Conservation (phyloP, 2,888 invertebrate genomes). For the Cheilosia urbana region DNA sequence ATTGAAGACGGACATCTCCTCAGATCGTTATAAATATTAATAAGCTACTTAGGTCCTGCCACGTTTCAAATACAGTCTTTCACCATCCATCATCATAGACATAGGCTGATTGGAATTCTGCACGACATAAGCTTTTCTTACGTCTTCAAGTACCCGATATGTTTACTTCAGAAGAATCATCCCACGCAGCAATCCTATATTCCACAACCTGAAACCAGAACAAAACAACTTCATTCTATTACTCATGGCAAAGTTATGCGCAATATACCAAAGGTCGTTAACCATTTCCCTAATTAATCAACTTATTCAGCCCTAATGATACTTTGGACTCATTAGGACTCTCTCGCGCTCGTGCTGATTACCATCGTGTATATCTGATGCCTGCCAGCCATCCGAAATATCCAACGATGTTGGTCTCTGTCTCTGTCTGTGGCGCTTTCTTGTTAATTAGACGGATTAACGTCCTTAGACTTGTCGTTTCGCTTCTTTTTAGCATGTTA, state of each 20-base stretch:
- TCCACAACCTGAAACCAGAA: too few species aligned
- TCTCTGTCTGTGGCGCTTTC: constrained; percentile 46
- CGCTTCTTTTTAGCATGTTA: constrained; percentile 13
- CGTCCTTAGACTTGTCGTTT: constrained; percentile 57
- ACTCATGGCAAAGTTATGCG: constrained; percentile 1
- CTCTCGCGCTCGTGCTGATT: constrained; percentile 22
- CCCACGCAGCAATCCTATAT: too few species aligned
- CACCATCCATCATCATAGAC: too few species aligned
- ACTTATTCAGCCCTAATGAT: constrained; percentile 63
- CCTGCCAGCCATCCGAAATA: constrained; percentile 12
- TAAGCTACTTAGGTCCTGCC: too few species aligned
- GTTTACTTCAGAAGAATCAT: too few species aligned
- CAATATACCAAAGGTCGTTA: constrained; percentile 57
- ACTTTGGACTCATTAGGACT: constrained; percentile 57
- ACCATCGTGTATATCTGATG: neutral
- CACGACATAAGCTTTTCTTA: too few species aligned
- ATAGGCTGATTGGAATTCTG: too few species aligned
- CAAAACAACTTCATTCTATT: too few species aligned
- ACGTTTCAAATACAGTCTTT: too few species aligned
- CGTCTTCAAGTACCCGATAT: too few species aligned
- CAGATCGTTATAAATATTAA: too few species aligned
- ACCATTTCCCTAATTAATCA: constrained; percentile 66
- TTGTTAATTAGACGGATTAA: constrained; percentile 66
- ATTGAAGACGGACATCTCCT: neutral
- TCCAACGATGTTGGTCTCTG: constrained; percentile 35